Base-by-base conservation (phyloP, 2,888 invertebrate genomes). In the Cheilosia soror region DNA sequence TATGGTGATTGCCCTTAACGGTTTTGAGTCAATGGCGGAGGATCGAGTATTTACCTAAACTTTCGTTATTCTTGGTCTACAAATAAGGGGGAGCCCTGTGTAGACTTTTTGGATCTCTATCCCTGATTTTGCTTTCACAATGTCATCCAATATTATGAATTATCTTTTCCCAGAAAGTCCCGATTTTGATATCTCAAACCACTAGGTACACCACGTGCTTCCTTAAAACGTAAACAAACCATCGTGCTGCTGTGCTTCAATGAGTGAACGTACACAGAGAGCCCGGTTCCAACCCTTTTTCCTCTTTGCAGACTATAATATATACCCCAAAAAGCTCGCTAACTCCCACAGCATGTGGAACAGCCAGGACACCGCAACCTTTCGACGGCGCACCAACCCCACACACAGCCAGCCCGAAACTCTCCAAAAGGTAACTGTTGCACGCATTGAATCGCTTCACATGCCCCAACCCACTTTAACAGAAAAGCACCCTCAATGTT, bases 341-440 rank as follows among this genome's bases (percentile, higher is more conserved):
- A 9, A 6, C 40, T 60, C 20, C 1, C 57, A 33, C 49, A 33
- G n/a, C 29, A 58, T 7, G 15, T 27, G 15, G 29, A 47, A 73
- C 60, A 72, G 55, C 42, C 73, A 79, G 73, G 27, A n/a, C 47
- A 55, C 40, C 15, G 13, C 69, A 76, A 84, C 75, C 63, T 58
- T 60, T 20, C 6, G 25, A 11, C 27, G 5, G 37, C 73, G 81
- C 29, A 44, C 57, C 57, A 29, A 31, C 9, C 2, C 2, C 11
- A n/a, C 13, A 49, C 20, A 29, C 1, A 15, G 49, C 37, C 37
- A 37, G 9, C 37, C 42, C 20, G 29, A 72, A 77, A 71, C 81
- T 77, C 76, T 85, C 76, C 81, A 76, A 72, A 51, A 81, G 9
- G 55, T 63, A 76, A 72, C 85, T 81, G 85, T 81, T 81, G 85